A percentile compares a stretch with the other conserved stretches of the same genome.
These are phyloP conservation scores for Pseudopleuronectes americanus DNA, from an alignment of 2,797 vertebrate genomes.

Conservation along the genomic window DNA sequence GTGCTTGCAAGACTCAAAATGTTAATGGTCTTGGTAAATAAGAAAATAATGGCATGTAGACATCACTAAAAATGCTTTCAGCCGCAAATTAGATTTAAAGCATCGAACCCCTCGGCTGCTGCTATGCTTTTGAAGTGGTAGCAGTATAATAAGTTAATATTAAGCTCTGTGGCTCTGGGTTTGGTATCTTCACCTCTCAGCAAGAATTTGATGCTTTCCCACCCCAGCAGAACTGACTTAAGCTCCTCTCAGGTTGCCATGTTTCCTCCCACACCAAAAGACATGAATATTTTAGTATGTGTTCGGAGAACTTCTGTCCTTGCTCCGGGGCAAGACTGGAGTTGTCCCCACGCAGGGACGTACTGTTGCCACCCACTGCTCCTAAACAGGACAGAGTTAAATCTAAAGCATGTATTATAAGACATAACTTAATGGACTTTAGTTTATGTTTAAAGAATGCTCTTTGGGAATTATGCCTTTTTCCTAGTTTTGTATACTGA, in stretches of 20 bases:
- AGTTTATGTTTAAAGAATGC: too few relatives aligned
- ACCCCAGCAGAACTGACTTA: conserved; percentile 7
- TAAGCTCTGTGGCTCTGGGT: not conserved
- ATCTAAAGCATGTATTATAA: not conserved
- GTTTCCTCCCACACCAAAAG: conserved; percentile 25
- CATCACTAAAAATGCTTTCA: not conserved
- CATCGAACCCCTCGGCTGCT: not conserved
- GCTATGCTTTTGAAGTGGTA: conserved; percentile 3
- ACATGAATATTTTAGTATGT: conserved; percentile 47
- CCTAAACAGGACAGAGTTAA: not conserved
- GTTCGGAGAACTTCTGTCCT: conserved; percentile 3
- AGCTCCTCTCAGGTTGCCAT: conserved; percentile 2
- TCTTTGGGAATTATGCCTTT: too few relatives aligned
- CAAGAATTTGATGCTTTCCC: not conserved
- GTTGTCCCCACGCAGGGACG: not conserved
- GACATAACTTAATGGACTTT: too few relatives aligned
- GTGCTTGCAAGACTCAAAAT: conserved; percentile 1
- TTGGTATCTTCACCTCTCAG: too few relatives aligned
- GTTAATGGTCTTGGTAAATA: conserved; percentile 3
- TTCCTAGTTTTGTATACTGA: too few relatives aligned
- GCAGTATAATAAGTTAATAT: conserved; percentile 17
- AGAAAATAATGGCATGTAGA: not conserved
- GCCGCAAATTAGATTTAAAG: conserved; percentile 21
- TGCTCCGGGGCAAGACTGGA: not conserved
- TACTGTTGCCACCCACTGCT: conserved; percentile 1